Conservation (phyloP, 2,888 invertebrate species). For the Eilema caniola region DNA sequence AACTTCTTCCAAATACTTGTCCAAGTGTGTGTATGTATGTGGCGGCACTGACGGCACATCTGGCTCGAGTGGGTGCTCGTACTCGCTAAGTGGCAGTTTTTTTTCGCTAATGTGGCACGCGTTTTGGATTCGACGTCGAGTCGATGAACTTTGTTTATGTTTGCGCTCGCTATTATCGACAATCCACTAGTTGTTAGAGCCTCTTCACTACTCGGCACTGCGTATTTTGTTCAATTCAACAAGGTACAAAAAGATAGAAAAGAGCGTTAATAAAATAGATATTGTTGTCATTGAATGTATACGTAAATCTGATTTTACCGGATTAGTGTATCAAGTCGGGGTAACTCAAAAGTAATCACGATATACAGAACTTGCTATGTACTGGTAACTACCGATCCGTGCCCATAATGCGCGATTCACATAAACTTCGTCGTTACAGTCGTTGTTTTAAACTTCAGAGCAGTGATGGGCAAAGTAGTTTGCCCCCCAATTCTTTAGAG, state of each 20-base stretch:
- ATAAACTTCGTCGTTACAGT: too few relatives aligned
- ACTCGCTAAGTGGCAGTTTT: slow-evolving; percentile 23
- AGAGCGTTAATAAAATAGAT: not conserved
- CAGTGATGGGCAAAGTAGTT: too few relatives aligned
- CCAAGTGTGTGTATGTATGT: slow-evolving; percentile 10
- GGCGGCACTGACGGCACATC: slow-evolving; percentile 10
- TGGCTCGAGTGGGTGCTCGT: slow-evolving; percentile 16
- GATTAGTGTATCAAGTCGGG: too few relatives aligned
- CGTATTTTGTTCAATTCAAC: not conserved
- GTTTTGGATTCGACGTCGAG: slow-evolving; percentile 10
- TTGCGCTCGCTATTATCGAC: slow-evolving; percentile 23
- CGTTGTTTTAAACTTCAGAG: too few relatives aligned
- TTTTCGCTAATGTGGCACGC: slow-evolving; percentile 25
- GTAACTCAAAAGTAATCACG: too few relatives aligned
- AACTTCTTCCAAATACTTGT: not conserved
- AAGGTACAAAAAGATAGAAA: not conserved
- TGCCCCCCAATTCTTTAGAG: too few relatives aligned
- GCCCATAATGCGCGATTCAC: too few relatives aligned
- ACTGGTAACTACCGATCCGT: too few relatives aligned
- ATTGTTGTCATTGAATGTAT: not conserved
- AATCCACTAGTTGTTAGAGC: slow-evolving; percentile 5
- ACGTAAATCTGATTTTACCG: not conserved
- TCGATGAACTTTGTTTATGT: slow-evolving; percentile 35
- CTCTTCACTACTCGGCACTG: not conserved
- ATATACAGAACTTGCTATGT: too few relatives aligned